Evolutionary conservation across 2,113 vertebrate genomes (phyloP).

Genomic region (Mobula birostris): DNA sequence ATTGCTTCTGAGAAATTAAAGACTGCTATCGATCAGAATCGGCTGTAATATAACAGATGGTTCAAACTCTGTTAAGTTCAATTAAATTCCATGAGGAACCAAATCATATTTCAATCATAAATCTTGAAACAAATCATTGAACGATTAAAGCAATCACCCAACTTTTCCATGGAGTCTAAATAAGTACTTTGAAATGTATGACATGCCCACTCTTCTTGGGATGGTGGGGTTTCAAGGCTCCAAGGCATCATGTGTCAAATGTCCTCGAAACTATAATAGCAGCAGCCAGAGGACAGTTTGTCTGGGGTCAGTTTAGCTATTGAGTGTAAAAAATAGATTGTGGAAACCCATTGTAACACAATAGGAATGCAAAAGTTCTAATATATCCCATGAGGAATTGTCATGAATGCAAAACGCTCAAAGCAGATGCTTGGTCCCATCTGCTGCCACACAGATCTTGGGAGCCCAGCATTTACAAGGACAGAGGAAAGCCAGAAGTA

Average conservation of each 20-base stretch:
- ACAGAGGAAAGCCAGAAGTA: neutral
- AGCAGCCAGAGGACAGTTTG: neutral
- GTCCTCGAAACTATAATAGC: neutral
- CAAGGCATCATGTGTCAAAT: neutral
- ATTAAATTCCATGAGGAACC: neutral
- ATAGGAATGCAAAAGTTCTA: constrained; percentile 20
- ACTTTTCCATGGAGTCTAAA: neutral
- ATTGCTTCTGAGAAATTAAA: neutral
- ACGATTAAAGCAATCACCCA: neutral
- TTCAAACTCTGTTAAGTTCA: neutral
- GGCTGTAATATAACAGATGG: neutral
- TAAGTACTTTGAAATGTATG: neutral
- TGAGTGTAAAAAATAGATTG: constrained; percentile 26
- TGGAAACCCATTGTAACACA: constrained; percentile 30
- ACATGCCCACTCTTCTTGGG: neutral
- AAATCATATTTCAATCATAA: neutral
- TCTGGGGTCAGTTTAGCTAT: neutral
- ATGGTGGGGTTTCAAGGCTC: neutral
- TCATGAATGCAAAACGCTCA: neutral
- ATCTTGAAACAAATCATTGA: constrained; percentile 6
- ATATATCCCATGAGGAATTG: constrained; percentile 24
- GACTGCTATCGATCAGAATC: neutral
- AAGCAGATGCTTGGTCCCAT: constrained; percentile 27
- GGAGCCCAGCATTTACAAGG: neutral
- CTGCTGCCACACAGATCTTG: neutral